Evolutionary conservation across 2,888 invertebrate species (phyloP).

Genomic region (Acleris emargana): DNA sequence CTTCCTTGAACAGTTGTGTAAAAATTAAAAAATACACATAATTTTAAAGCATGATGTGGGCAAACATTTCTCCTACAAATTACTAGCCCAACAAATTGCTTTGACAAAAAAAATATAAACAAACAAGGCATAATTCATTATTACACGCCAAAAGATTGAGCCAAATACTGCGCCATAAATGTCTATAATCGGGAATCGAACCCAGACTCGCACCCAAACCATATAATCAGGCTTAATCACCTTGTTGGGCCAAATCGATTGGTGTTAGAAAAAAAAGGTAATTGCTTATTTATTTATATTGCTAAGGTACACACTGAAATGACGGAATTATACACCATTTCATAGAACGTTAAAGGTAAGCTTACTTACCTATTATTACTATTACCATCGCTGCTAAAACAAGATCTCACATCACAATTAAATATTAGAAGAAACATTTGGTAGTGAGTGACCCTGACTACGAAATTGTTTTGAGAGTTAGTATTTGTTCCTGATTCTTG

Average conservation of each 20-base stretch:
- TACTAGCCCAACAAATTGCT: constrained; percentile 7
- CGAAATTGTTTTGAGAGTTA: no score
- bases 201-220: constrained; percentile 64
- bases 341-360: neutral
- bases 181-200: constrained; percentile 76
- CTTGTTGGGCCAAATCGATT: constrained; percentile 59
- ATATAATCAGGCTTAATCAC: constrained; percentile 74
- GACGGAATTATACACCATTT: neutral
- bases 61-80: constrained; percentile 16
- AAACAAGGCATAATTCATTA: constrained; percentile 73
- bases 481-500: no score
- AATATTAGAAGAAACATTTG: no score
- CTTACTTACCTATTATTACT: no score
- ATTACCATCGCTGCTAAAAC: no score
- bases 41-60: neutral
- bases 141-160: constrained; percentile 65
- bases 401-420: no score
- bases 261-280: constrained; percentile 52
- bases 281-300: constrained; percentile 36
- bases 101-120: constrained; percentile 47
- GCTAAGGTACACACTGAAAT: neutral
- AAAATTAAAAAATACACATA: neutral
- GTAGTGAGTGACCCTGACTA: no score
- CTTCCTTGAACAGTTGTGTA: neutral
- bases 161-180: constrained; percentile 69